phyloP scores from a whole-genome alignment of 2,888 invertebrate genomes.

The Coelinius sp. region DNA sequence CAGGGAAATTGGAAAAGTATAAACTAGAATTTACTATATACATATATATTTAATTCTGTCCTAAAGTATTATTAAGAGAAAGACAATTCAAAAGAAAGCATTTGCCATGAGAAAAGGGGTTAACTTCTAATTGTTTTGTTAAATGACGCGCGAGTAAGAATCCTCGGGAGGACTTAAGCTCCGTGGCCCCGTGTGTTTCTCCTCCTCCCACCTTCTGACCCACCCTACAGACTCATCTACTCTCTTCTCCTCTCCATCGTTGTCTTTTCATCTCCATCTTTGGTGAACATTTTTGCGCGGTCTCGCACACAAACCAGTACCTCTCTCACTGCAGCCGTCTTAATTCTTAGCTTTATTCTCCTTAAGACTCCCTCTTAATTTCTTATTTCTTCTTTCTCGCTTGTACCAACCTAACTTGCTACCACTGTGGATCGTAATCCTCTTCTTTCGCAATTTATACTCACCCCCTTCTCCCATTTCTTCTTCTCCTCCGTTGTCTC shows the following conservation, averaged over 20 bases:
- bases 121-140: conserved; percentile 72
- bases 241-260: neutral
- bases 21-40: no score
- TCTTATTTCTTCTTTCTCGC: conserved; percentile 64
- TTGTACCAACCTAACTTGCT: conserved; percentile 35
- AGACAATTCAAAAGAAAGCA: conserved; percentile 61
- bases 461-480: conserved; percentile 39
- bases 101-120: conserved; percentile 63
- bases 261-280: conserved; percentile 37
- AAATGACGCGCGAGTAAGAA: conserved; percentile 72
- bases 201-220: neutral
- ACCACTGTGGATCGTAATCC: conserved; percentile 46
- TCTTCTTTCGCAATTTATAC: conserved; percentile 67
- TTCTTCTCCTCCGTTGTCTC: neutral
- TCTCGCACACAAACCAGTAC: conserved; percentile 32
- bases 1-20: no score
- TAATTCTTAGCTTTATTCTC: conserved; percentile 72
- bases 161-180: conserved; percentile 69
- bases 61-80: conserved; percentile 44
- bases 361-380: conserved; percentile 71
- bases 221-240: neutral
- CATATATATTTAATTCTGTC: no score
- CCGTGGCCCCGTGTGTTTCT: conserved; percentile 53
- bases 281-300: conserved; percentile 42
- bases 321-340: conserved; percentile 61